Percentiles rank a stretch among this genome's conserved stretches.
Conservation (phyloP, 1,140 invertebrate species). For the Nasonia giraulti region DNA sequence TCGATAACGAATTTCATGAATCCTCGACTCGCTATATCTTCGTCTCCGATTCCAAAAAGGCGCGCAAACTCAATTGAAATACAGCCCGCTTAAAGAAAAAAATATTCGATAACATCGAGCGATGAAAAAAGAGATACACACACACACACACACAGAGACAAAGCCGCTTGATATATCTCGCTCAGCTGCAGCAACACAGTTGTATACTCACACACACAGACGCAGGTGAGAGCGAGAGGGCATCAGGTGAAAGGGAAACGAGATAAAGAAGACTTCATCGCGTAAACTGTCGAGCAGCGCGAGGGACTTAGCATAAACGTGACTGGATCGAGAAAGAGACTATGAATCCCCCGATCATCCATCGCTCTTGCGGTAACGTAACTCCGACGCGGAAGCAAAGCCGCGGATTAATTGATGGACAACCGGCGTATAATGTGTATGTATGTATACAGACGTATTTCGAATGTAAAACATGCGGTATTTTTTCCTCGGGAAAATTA, state of each 20-base stretch:
- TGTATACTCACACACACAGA: no score
- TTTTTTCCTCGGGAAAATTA: not conserved
- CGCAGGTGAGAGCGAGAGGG: slow-evolving; percentile 1
- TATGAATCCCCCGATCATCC: not conserved
- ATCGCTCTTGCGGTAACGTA: not conserved
- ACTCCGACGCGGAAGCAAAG: slow-evolving; percentile 26
- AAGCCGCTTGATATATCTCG: no score
- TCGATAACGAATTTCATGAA: not conserved
- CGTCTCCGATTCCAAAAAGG: no score
- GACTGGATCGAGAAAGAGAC: not conserved
- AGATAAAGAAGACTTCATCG: slow-evolving; percentile 40
- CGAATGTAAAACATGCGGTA: not conserved
- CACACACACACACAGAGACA: no score
- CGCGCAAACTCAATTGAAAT: no score
- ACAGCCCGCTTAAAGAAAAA: no score
- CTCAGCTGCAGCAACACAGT: no score
- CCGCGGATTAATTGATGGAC: not conserved
- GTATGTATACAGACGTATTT: not conserved
- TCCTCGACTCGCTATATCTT: not conserved
- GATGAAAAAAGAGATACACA: no score
- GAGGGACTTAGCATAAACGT: slow-evolving; percentile 29
- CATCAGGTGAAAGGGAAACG: slow-evolving; percentile 40
- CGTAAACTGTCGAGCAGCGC: slow-evolving; percentile 12
- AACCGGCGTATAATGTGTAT: not conserved
- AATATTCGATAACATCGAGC: no score